phyloP scores from a whole-genome alignment of 2,888 invertebrate genomes.

The Diploptera punctata region DNA sequence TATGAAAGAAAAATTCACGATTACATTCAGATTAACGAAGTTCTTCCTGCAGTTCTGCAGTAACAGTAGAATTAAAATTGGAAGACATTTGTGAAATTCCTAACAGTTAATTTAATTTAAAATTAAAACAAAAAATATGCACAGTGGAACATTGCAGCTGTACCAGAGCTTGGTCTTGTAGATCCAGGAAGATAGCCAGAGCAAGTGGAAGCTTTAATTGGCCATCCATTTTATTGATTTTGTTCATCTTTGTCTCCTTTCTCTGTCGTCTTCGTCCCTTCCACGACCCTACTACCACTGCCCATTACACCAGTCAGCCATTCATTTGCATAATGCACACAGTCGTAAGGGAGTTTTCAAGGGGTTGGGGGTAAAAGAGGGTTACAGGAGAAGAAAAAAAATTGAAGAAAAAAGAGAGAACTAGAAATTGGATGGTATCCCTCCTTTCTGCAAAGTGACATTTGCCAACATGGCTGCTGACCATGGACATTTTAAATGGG shows the following conservation, averaged over 20 bases:
- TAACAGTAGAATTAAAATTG: too few species aligned
- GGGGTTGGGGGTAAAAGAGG: slow-evolving; percentile 22
- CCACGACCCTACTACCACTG: slow-evolving; percentile 16
- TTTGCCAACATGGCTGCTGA: slow-evolving; percentile 42
- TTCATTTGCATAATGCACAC: slow-evolving; percentile 31
- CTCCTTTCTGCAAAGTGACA: slow-evolving; percentile 30
- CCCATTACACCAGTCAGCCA: slow-evolving; percentile 28
- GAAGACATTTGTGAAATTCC: too few species aligned
- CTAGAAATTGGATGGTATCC: slow-evolving; percentile 27
- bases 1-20: too few species aligned
- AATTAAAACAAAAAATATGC: too few species aligned
- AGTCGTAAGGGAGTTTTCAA: slow-evolving; percentile 22
- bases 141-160: too few species aligned
- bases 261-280: not conserved
- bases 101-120: too few species aligned
- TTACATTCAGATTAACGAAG: too few species aligned
- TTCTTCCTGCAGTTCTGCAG: too few species aligned
- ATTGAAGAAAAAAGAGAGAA: too few species aligned
- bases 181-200: not conserved
- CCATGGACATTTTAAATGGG: slow-evolving; percentile 34
- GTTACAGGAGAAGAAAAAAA: slow-evolving; percentile 14
- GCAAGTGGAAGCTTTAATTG: slow-evolving; percentile 31
- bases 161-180: too few species aligned
- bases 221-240: slow-evolving; percentile 35
- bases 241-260: slow-evolving; percentile 34